These are phyloP conservation scores for Drosophila lacertosa DNA, from an alignment of 1,140 invertebrate genomes.

Conservation along the genomic window DNA sequence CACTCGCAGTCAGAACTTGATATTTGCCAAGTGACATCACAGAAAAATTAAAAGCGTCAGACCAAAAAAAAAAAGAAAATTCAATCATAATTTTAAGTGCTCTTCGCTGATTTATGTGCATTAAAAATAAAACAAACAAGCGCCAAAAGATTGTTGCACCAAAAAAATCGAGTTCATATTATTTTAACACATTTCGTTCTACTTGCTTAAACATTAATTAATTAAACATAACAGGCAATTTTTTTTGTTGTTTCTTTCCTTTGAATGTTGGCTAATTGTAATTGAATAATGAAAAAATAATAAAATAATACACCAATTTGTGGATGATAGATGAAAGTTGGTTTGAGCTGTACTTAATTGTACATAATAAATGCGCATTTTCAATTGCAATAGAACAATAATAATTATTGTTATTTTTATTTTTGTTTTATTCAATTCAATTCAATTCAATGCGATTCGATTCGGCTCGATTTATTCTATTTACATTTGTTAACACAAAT, in stretches of 20 bases:
- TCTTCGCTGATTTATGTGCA: slow-evolving; percentile 12
- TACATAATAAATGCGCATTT: background rate
- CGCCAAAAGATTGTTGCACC: background rate
- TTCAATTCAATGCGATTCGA: too few relatives aligned
- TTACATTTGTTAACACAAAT: background rate
- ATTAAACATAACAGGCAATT: slow-evolving; percentile 3
- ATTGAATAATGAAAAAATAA: slow-evolving; percentile 17
- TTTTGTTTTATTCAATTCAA: background rate
- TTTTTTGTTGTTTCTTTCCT: background rate
- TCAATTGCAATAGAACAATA: background rate
- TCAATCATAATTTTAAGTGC: slow-evolving; percentile 37
- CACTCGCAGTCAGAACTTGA: background rate
- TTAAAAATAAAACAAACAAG: background rate
- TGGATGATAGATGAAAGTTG: background rate
- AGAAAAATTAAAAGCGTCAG: background rate
- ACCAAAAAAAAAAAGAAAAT: background rate
- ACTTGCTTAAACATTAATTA: slow-evolving; percentile 21
- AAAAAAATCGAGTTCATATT: background rate
- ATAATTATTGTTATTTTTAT: slow-evolving; percentile 2
- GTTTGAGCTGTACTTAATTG: slow-evolving; percentile 3
- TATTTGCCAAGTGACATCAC: slow-evolving; percentile 13
- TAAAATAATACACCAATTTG: slow-evolving; percentile 6
- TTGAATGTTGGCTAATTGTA: slow-evolving; percentile 3
- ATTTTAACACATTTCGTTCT: background rate
- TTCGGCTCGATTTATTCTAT: background rate